A percentile compares a stretch with the other conserved stretches of the same genome.
Conservation (phyloP, 2,888 invertebrate species). For the Cryptus viduatorius region DNA sequence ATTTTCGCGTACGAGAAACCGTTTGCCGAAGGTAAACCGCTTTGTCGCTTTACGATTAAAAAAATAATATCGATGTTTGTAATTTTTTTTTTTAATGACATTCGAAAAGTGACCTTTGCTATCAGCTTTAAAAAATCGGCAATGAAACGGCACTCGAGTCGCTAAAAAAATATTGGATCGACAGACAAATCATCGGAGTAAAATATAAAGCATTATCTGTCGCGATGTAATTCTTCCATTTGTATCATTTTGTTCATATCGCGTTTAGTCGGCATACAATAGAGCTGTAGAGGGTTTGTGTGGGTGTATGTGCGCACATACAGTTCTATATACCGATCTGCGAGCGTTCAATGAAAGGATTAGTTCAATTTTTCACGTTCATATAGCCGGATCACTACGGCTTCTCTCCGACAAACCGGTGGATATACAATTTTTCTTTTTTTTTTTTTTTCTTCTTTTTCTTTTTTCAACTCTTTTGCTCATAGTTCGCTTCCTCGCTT, state of each 20-base stretch:
- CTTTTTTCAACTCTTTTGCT: conserved; percentile 42
- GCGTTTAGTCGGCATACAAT: background rate
- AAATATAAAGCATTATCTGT: background rate
- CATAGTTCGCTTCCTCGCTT: conserved; percentile 38
- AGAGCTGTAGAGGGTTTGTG: background rate
- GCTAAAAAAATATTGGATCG: background rate
- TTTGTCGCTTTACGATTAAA: too few relatives aligned
- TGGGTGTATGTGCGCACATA: background rate
- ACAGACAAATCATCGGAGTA: background rate
- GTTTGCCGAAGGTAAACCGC: too few relatives aligned
- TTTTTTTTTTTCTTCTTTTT: conserved; percentile 56
- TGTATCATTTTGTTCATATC: background rate
- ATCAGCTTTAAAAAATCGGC: background rate
- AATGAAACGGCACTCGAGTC: background rate
- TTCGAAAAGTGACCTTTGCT: too few relatives aligned
- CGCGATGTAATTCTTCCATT: background rate
- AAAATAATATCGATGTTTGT: too few relatives aligned
- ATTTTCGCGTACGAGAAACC: too few relatives aligned
- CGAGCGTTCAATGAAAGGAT: conserved; percentile 42
- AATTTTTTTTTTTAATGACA: too few relatives aligned
- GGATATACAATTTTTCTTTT: conserved; percentile 12
- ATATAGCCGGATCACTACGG: background rate
- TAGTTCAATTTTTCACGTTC: conserved; percentile 26
- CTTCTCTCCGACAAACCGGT: conserved; percentile 5
- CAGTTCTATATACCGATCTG: background rate